Base-by-base conservation (phyloP, 2,797 vertebrate species). In the Pangasius mekongensis region DNA sequence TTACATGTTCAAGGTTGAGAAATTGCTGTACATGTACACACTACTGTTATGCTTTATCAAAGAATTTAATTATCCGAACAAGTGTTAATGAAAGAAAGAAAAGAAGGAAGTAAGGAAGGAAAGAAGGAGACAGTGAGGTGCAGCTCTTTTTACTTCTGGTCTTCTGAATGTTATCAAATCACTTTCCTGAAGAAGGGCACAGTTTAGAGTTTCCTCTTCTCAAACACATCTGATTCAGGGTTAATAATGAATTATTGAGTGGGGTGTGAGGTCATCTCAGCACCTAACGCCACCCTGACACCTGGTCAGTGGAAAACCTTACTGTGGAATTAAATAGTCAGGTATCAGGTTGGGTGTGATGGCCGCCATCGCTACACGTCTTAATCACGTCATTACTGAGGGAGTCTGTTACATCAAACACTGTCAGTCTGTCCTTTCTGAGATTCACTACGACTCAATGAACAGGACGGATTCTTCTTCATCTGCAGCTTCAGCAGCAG, bases 151-250 rank as follows among this genome's bases (percentile, higher is more conserved):
- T 9, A 43, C 1, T 43, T 9, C 69, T 8, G 33, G 16, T 36
- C 33, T 36, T 20, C 2, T 69, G 33, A 67, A 33, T n/a, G 64
- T 30, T 1, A 64, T n/a, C 27, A 30, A 30, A 69, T 62, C 64
- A 66, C 64, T 5, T 3, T 10, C 8, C 8, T 64, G n/a, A 54
- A 78, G 76, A 11, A 33, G 11, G 49, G 43, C 43, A 3, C 7
- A 22, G 86, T 87, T 87, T 87, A 43, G 33, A 24, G 86, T 82
- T 73, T 71, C 85, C 11, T 66, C 27, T 49, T 3, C 52, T 47
- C 43, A 24, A 64, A 14, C 56, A 24, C 69, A 39, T 10, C 58
- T 54, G 71, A 88, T 77, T 77, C 43, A n/a, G 24, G 16, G 13
- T 67, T 27, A 67, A 77, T 8, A 16, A 39, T 88, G 27, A 84